These are phyloP conservation scores for Bombyx huttoni DNA, from an alignment of 2,888 invertebrate genomes.

Conservation along the genomic window DNA sequence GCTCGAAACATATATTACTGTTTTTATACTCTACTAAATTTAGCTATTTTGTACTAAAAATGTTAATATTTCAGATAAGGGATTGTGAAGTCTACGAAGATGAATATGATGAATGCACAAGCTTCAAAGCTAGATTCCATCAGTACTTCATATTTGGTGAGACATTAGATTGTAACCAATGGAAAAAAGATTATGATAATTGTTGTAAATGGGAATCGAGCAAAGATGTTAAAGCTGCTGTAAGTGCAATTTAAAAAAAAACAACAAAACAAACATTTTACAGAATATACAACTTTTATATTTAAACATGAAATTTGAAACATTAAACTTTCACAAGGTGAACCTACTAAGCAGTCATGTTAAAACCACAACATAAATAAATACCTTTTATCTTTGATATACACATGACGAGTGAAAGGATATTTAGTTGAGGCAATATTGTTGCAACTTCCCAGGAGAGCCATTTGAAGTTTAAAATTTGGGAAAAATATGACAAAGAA, in stretches of 20 bases:
- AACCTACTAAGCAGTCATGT: too few relatives aligned
- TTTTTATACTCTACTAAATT: neutral
- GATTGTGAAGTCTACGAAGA: constrained; percentile 85
- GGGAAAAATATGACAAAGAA: too few relatives aligned
- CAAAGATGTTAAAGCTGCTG: constrained; percentile 77
- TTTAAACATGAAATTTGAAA: too few relatives aligned
- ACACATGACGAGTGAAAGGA: too few relatives aligned
- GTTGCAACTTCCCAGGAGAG: too few relatives aligned
- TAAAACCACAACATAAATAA: too few relatives aligned
- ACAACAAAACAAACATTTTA: too few relatives aligned
- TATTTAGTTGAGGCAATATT: too few relatives aligned
- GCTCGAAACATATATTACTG: neutral
- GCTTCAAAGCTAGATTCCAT: constrained; percentile 82
- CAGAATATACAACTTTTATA: too few relatives aligned
- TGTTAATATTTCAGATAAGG: constrained; percentile 74
- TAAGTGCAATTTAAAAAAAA: constrained; percentile 59
- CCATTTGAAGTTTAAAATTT: too few relatives aligned
- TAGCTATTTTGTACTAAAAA: neutral
- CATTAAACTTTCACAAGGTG: too few relatives aligned
- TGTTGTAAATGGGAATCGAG: constrained; percentile 78
- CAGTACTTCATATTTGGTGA: constrained; percentile 89
- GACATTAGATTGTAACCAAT: constrained; percentile 80
- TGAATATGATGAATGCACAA: constrained; percentile 86
- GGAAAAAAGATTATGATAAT: constrained; percentile 83
- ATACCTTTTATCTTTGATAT: too few relatives aligned